A percentile compares a stretch with the other conserved stretches of the same genome.
These are phyloP conservation scores for Tortricodes alternella DNA, from an alignment of 2,888 invertebrate species.

Conservation along the genomic window DNA sequence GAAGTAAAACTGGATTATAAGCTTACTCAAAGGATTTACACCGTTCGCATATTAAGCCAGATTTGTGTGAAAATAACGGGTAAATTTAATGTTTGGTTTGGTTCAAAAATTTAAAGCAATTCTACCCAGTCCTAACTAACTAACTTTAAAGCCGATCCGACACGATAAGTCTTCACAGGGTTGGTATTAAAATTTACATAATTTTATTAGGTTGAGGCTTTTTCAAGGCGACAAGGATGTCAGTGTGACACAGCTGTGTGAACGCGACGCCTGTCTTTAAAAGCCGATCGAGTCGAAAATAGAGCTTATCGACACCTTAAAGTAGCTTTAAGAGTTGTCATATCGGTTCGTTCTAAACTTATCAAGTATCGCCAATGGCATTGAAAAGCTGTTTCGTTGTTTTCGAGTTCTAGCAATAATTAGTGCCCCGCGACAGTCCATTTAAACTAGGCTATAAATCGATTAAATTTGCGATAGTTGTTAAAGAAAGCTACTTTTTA, in stretches of 20 bases:
- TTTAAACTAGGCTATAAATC: conserved; percentile 16
- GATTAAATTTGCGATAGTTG: conserved; percentile 13
- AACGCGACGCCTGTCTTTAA: conserved; percentile 31
- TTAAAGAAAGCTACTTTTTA: conserved; percentile 26
- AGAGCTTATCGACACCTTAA: too few species aligned
- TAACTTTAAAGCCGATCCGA: conserved; percentile 24
- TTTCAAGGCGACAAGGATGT: conserved; percentile 18
- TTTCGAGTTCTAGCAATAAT: too few species aligned
- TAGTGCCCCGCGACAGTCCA: background rate
- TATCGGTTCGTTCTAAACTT: too few species aligned
- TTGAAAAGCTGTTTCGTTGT: too few species aligned
- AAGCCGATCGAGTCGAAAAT: background rate
- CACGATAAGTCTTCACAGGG: conserved; percentile 28
- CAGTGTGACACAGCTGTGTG: conserved; percentile 38
- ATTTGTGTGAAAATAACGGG: background rate
- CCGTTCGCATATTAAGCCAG: too few species aligned
- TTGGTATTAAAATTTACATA: conserved; percentile 53
- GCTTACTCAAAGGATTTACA: too few species aligned
- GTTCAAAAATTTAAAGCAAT: conserved; percentile 18
- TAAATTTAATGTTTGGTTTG: conserved; percentile 1
- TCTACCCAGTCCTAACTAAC: conserved; percentile 27
- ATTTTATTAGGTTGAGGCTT: conserved; percentile 41
- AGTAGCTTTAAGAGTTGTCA: too few species aligned
- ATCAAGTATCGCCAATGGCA: too few species aligned
- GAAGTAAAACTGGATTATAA: too few species aligned